phyloP scores from a whole-genome alignment of 2,888 invertebrate genomes.

The Torymus auratus region DNA sequence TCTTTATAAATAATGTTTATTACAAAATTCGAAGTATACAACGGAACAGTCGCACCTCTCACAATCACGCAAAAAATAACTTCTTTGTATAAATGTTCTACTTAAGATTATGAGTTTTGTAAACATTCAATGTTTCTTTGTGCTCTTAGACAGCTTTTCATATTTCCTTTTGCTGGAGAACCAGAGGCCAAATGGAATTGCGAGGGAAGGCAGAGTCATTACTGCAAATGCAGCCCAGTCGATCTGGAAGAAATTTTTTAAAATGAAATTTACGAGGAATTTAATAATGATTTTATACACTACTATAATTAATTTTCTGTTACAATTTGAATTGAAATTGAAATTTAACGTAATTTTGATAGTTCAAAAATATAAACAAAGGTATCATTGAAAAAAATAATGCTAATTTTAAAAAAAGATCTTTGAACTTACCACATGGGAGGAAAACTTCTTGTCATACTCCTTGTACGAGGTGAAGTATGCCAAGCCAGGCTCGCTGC shows the following conservation, averaged over 20 bases:
- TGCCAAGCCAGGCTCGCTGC: constrained; percentile 97
- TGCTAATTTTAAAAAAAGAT: background rate
- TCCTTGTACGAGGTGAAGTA: constrained; percentile 94
- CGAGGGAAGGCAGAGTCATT: constrained; percentile 96
- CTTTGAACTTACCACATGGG: constrained; percentile 85
- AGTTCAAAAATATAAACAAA: background rate
- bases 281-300: constrained; percentile 1
- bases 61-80: constrained; percentile 65
- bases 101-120: constrained; percentile 44
- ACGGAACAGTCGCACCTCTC: constrained; percentile 69
- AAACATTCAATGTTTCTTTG: constrained; percentile 80
- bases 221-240: constrained; percentile 98
- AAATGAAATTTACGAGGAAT: constrained; percentile 1
- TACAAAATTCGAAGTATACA: constrained; percentile 69
- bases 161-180: constrained; percentile 96
- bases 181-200: constrained; percentile 96
- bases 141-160: constrained; percentile 85
- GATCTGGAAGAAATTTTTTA: constrained; percentile 76
- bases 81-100: constrained; percentile 57
- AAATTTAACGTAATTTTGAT: background rate
- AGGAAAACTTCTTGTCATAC: constrained; percentile 97
- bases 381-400: constrained; percentile 6
- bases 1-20: constrained; percentile 65
- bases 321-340: constrained; percentile 22
- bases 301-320: constrained; percentile 22